Percentiles rank a stretch among this genome's conserved stretches.
Evolutionary conservation across 1,140 invertebrate genomes (phyloP).

Genomic region (Parapsyche elsis): DNA sequence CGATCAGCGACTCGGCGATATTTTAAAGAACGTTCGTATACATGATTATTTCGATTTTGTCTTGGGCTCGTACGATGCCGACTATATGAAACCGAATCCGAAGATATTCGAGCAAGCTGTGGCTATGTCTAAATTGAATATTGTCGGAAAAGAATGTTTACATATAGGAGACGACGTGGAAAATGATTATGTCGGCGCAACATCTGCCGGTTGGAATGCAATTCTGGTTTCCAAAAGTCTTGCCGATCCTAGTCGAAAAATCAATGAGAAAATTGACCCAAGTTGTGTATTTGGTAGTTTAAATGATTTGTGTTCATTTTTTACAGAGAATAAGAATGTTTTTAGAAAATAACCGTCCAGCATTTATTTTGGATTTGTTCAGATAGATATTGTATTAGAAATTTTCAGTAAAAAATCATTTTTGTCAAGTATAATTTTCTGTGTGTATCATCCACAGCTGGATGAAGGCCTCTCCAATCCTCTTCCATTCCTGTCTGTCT

Average conservation of each 20-base stretch:
- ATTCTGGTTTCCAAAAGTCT: slow-evolving; percentile 59
- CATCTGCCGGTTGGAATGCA: slow-evolving; percentile 79
- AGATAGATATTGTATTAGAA: too few relatives aligned
- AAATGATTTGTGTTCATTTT: background rate
- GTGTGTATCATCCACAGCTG: too few relatives aligned
- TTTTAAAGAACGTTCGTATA: slow-evolving; percentile 75
- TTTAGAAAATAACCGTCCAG: background rate
- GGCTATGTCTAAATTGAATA: slow-evolving; percentile 60
- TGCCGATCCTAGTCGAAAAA: background rate
- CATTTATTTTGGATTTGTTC: slow-evolving; percentile 21
- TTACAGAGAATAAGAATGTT: slow-evolving; percentile 24
- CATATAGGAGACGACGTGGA: slow-evolving; percentile 84
- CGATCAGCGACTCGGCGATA: slow-evolving; percentile 79
- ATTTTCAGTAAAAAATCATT: too few relatives aligned
- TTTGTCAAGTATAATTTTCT: background rate
- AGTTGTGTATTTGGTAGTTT: slow-evolving; percentile 12
- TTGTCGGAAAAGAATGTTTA: slow-evolving; percentile 73
- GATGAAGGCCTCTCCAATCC: too few relatives aligned
- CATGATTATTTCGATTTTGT: slow-evolving; percentile 82
- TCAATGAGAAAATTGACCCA: background rate
- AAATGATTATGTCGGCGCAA: slow-evolving; percentile 83
- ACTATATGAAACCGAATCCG: slow-evolving; percentile 79
- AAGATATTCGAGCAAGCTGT: slow-evolving; percentile 79
- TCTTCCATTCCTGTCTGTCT: too few relatives aligned
- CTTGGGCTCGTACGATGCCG: slow-evolving; percentile 78